Percentiles rank a stretch among this genome's conserved stretches.
Conservation (phyloP, 2,888 invertebrate species). For the Cetonia aurata region DNA sequence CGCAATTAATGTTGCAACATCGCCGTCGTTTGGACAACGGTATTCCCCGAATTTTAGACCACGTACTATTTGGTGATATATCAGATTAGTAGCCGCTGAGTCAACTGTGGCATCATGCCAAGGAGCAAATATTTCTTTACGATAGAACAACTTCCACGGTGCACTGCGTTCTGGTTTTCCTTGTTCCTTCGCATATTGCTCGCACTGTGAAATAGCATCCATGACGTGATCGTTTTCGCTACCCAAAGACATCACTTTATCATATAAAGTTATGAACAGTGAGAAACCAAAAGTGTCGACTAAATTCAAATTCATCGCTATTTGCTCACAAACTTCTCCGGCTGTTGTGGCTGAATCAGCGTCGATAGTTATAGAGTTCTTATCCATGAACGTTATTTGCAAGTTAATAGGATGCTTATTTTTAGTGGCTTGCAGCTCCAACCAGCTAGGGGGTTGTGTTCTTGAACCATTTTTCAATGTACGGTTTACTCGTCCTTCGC, state of each 20-base stretch:
- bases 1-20: slow-evolving; percentile 89
- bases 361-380: slow-evolving; percentile 81
- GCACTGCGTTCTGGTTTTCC: slow-evolving; percentile 87
- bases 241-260: slow-evolving; percentile 86
- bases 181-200: slow-evolving; percentile 93
- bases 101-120: slow-evolving; percentile 93
- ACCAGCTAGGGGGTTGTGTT: slow-evolving; percentile 92
- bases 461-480: slow-evolving; percentile 90
- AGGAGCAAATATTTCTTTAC: slow-evolving; percentile 91
- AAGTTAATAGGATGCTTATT: slow-evolving; percentile 87
- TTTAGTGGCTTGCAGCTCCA: slow-evolving; percentile 88
- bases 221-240: slow-evolving; percentile 92
- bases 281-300: slow-evolving; percentile 92
- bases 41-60: slow-evolving; percentile 96
- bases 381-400: slow-evolving; percentile 91
- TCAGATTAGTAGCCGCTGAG: slow-evolving; percentile 85
- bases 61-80: slow-evolving; percentile 88
- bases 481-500: slow-evolving; percentile 85
- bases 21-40: slow-evolving; percentile 84
- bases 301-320: slow-evolving; percentile 82
- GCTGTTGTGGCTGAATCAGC: slow-evolving; percentile 95
- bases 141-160: slow-evolving; percentile 88
- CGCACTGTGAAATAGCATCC: slow-evolving; percentile 97
- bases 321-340: slow-evolving; percentile 84
- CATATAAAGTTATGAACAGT: slow-evolving; percentile 89